Conservation (phyloP, 2,888 invertebrate species). For the Spisula subtruncata region DNA sequence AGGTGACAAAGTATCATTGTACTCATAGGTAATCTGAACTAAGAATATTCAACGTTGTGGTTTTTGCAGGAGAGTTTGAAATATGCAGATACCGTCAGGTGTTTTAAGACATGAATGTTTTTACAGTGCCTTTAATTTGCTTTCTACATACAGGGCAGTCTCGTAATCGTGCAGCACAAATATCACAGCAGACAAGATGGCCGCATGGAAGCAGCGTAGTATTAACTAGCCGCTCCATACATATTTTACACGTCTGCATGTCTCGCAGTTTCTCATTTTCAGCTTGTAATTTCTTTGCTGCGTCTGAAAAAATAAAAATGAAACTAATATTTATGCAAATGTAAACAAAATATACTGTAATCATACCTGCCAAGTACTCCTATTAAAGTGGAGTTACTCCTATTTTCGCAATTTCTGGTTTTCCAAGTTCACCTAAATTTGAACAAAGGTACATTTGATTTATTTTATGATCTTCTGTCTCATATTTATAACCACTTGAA, state of each 20-base stretch:
- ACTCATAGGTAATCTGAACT: no score
- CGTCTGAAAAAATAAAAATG: slow-evolving; percentile 4
- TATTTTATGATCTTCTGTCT: no score
- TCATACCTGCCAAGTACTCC: no score
- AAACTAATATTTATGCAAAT: background rate
- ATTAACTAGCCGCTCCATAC: slow-evolving; percentile 95
- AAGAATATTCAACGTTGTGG: no score
- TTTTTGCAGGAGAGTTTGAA: no score
- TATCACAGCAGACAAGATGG: slow-evolving; percentile 95
- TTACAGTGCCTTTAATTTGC: slow-evolving; percentile 92
- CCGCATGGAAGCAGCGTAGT: slow-evolving; percentile 98
- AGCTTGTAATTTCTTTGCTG: slow-evolving; percentile 88
- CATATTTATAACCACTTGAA: no score
- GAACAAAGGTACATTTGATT: no score
- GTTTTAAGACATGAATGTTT: slow-evolving; percentile 65
- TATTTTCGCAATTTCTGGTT: no score
- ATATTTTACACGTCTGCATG: slow-evolving; percentile 96
- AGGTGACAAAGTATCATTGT: no score
- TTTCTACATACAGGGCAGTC: slow-evolving; percentile 94
- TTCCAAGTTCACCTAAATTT: no score
- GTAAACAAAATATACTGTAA: background rate
- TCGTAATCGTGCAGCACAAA: slow-evolving; percentile 94
- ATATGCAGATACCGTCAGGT: background rate
- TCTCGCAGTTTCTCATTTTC: slow-evolving; percentile 95
- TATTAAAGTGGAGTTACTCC: no score